These are phyloP conservation scores for Spodoptera litura DNA, from an alignment of 1,140 invertebrate species.

Conservation along the genomic window DNA sequence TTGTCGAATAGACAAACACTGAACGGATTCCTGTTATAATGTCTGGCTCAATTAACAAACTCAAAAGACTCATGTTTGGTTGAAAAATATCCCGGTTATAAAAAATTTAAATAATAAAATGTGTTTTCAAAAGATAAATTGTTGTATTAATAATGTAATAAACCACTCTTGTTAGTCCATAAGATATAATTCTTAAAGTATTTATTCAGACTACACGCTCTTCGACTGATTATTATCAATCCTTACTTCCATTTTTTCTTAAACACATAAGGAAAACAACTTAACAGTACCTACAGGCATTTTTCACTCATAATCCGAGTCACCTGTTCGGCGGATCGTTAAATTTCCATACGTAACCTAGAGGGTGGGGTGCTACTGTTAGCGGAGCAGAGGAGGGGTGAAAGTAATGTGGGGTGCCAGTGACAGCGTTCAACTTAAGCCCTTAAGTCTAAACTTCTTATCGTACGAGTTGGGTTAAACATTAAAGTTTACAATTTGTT, in stretches of 20 bases:
- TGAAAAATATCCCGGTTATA: too few relatives aligned
- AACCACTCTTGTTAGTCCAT: too few relatives aligned
- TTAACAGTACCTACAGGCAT: background rate
- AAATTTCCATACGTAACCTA: constrained; percentile 59
- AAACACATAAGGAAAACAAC: background rate
- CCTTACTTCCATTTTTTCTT: background rate
- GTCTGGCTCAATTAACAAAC: too few relatives aligned
- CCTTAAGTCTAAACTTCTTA: constrained; percentile 25
- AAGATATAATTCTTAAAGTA: too few relatives aligned
- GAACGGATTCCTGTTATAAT: too few relatives aligned
- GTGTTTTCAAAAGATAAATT: too few relatives aligned
- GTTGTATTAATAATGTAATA: too few relatives aligned
- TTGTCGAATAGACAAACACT: too few relatives aligned
- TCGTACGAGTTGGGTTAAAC: background rate
- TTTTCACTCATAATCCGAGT: constrained; percentile 1
- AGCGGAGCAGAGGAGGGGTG: constrained; percentile 50
- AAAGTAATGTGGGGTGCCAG: background rate
- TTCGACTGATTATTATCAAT: background rate
- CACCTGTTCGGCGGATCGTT: constrained; percentile 33
- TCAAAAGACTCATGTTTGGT: too few relatives aligned
- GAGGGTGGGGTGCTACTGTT: constrained; percentile 42
- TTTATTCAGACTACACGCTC: background rate
- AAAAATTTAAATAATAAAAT: too few relatives aligned
- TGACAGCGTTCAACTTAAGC: constrained; percentile 10
- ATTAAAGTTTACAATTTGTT: background rate